Base-by-base conservation (phyloP, 2,113 vertebrate genomes). In the Forbesichthys papilliferus region DNA sequence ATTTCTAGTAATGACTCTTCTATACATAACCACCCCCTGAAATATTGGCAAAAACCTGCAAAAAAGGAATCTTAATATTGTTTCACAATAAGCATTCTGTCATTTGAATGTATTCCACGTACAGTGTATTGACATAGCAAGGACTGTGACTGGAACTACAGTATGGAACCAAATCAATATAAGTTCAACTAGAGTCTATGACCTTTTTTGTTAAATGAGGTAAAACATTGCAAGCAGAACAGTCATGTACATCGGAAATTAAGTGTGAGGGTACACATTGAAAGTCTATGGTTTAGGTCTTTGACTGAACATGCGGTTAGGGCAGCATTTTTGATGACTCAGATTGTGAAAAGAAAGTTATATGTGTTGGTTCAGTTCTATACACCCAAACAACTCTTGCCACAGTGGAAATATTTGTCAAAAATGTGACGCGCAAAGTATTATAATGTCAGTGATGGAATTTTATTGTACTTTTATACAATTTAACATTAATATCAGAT, bases 271-370 rank as follows among this genome's bases (percentile, higher is more conserved):
- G 74, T 46, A 72, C 52, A 49, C 13, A 84, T 20, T 78, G 79
- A 86, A 87, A 87, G 87, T 83, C 84, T 84, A 82, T 1, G 55
- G 82, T 80, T 84, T 78, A 61, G 73, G 53, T 75, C 67, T 68
- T 77, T 76, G 78, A 83, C 85, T 75, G 63, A 69, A 4, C 65
- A 12, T 89, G 87, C 1, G 87, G 88, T 90, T 87, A 18, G 60
- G 84, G 83, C 81, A 81, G 33, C 69, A 70, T 71, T 77, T 71
- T 68, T 66, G 77, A 83, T 85, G 81, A 92, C 53, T 92, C 87
- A 92, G 73, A 76, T 11, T 12, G 70, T 88, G 80, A 91, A 87
- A 72, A 91, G 90, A 91, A 89, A 92, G 82, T 67, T 5, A n/a
- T 66, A 68, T 61, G 76, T 74, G 75, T 75, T 79, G 69, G 75